Base-by-base conservation (phyloP, 2,113 vertebrate genomes). In the Psilopogon haemacephalus region DNA sequence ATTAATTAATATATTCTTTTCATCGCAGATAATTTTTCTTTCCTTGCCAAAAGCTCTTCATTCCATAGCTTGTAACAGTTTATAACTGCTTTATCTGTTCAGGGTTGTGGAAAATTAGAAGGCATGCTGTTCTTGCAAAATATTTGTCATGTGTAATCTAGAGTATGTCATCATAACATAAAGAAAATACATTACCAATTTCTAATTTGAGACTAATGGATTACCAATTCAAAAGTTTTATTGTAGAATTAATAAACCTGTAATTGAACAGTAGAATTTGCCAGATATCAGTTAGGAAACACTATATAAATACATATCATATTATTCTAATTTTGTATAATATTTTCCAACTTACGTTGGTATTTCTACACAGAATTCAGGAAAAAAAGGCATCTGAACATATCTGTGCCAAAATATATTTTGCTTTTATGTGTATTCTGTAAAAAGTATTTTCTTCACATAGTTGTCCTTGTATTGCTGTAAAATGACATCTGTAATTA, bases 401-500 rank as follows among this genome's bases (percentile, higher is more conserved):
- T 50, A 64, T 46, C 42, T 71, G 28, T 84, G 93, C 55, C n/a
- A 92, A 92, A 81, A 89, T 21, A 64, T 10, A 42, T 86, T 78
- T 70, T 85, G 44, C 55, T 89, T 79, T 90, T 63, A 21, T 52
- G 89, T 4, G 6, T 58, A 35, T 52, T 50, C 40, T 32, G 54
- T n/a, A 62, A 26, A 72, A 91, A 68, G 44, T 23, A 48, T 62
- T 68, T 44, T 3, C 30, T 8, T 38, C 23, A 40, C 32, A 12
- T 3, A 35, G 33, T 64, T 54, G 90, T 65, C 74, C 55, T n/a
- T 46, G 38, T 32, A 90, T 75, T 78, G 67, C 81, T 65, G 59
- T 42, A 89, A 90, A 88, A 84, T 85, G 72, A 88, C 77, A 94
- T 46, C 44, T 46, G 16, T 69, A 94, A 87, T 90, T 90, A 90